Evolutionary conservation across 2,113 vertebrate genomes (phyloP).

Genomic region (Atrichornis clamosus): DNA sequence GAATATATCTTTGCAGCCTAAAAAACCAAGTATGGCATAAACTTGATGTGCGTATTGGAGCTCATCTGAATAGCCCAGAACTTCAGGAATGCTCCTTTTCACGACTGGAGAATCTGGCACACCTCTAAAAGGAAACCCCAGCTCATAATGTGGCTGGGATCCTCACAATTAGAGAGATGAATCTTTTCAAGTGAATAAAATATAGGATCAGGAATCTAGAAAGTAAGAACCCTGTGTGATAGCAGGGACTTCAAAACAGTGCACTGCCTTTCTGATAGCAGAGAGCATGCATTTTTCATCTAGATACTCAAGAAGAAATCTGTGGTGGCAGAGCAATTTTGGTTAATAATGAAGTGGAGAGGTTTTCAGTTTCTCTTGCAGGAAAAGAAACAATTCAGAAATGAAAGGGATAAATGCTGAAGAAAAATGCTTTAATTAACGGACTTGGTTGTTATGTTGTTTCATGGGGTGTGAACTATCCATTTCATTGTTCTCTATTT

Average conservation of each 20-base stretch:
- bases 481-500: neutral
- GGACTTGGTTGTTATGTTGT: neutral
- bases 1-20: neutral
- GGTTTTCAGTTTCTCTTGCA: neutral
- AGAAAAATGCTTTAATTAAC: neutral
- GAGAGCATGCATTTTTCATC: neutral
- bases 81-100: neutral
- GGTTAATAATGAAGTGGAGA: neutral
- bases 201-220: neutral
- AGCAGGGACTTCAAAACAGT: neutral
- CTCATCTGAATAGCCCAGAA: neutral
- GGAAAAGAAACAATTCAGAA: neutral
- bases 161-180: neutral
- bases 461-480: neutral
- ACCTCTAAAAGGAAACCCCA: neutral
- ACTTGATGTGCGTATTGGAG: neutral
- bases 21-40: neutral
- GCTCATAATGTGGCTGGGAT: neutral
- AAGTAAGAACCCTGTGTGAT: neutral
- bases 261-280: neutral
- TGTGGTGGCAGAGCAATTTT: neutral
- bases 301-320: neutral
- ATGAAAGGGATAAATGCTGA: neutral
- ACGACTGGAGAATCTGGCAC: neutral
- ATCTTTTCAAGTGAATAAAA: neutral